phyloP scores from a whole-genome alignment of 2,888 invertebrate species.

The Heteromyza rotundicornis region DNA sequence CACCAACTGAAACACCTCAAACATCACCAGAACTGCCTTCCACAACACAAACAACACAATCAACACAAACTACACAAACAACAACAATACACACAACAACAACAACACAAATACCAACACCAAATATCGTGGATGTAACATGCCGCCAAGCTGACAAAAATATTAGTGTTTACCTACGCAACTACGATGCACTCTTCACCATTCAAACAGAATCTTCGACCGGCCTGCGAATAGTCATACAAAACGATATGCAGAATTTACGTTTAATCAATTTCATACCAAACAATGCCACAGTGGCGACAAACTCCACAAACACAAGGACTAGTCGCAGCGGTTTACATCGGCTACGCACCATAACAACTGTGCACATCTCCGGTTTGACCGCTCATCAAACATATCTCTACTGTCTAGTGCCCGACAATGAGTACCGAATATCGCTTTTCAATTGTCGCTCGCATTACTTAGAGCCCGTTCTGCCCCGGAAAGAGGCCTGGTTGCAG shows the following conservation, averaged over 20 bases:
- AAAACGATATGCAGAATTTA: neutral
- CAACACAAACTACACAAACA: neutral
- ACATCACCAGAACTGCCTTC: neutral
- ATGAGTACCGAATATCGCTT: conserved; percentile 31
- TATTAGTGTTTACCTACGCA: neutral
- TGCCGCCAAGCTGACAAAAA: neutral
- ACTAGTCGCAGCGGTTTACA: too few relatives aligned
- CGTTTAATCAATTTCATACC: conserved; percentile 17
- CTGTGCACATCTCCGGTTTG: conserved; percentile 21
- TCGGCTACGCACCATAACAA: too few relatives aligned
- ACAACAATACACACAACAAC: neutral
- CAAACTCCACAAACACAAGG: too few relatives aligned
- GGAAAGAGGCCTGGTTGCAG: conserved; percentile 38
- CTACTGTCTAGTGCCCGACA: conserved; percentile 41
- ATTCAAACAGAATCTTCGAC: conserved; percentile 5
- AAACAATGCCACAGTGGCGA: neutral
- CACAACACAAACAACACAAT: neutral
- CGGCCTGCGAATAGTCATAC: conserved; percentile 4
- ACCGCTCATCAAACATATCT: conserved; percentile 31
- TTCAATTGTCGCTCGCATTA: conserved; percentile 45
- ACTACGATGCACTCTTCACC: conserved; percentile 18
- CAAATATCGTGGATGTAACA: neutral
- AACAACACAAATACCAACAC: neutral
- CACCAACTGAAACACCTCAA: neutral
- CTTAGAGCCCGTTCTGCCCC: neutral